These are phyloP conservation scores for Sylvilagus bachmani DNA, from an alignment of 2,113 vertebrate species.

Conservation along the genomic window DNA sequence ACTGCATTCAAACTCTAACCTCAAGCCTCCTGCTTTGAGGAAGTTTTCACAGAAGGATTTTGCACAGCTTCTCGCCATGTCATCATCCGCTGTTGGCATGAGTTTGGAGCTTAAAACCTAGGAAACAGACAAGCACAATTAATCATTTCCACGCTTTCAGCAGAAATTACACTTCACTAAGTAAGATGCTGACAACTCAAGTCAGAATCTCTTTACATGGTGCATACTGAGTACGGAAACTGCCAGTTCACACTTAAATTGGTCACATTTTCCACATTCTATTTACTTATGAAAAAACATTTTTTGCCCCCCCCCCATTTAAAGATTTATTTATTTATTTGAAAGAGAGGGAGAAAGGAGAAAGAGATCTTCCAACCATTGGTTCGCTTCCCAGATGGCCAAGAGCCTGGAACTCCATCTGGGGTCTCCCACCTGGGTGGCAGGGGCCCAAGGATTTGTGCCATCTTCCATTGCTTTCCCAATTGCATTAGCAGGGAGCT, in stretches of 20 bases:
- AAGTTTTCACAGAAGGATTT: slow-evolving; percentile 99
- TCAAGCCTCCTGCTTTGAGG: slow-evolving; percentile 97
- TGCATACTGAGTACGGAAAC: background rate
- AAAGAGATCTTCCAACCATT: too few species aligned
- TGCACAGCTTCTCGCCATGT: slow-evolving; percentile 99
- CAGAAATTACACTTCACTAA: slow-evolving; percentile 8
- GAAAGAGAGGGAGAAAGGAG: too few species aligned
- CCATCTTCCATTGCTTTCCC: too few species aligned
- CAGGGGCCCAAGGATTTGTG: too few species aligned
- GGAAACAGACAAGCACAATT: slow-evolving; percentile 53
- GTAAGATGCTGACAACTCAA: background rate
- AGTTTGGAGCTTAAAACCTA: slow-evolving; percentile 99
- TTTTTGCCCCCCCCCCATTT: background rate
- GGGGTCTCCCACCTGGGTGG: too few species aligned
- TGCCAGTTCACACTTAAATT: slow-evolving; percentile 20
- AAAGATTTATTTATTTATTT: too few species aligned
- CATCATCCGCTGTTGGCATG: slow-evolving; percentile 99
- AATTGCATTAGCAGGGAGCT: too few species aligned
- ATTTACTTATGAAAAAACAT: slow-evolving; percentile 49
- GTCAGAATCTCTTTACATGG: background rate
- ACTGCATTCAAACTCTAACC: slow-evolving; percentile 87
- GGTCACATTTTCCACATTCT: slow-evolving; percentile 1
- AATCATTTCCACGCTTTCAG: background rate
- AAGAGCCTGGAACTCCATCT: too few species aligned
- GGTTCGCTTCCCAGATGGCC: too few species aligned